A percentile compares a stretch with the other conserved stretches of the same genome.
phyloP scores from a whole-genome alignment of 2,797 vertebrate species.

The Coendou prehensilis region DNA sequence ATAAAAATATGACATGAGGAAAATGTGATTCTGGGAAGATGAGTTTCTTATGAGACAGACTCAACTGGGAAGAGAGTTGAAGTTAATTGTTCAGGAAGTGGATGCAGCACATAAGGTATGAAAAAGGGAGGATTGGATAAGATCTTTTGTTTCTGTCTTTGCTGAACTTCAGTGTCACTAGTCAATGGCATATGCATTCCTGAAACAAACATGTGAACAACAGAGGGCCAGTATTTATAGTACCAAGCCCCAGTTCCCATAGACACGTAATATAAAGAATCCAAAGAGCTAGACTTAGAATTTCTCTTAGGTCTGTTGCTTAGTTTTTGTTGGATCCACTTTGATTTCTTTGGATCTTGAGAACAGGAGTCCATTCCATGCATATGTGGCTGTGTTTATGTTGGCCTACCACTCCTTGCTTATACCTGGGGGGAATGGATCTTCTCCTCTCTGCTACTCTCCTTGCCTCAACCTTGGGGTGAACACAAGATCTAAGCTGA shows the following conservation, averaged over 20 bases:
- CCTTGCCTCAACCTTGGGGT: neutral
- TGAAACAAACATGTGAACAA: neutral
- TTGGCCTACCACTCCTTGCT: neutral
- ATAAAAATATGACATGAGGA: neutral
- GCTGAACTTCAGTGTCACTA: neutral
- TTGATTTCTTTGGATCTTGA: neutral
- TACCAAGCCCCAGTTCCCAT: neutral
- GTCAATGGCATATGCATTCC: neutral
- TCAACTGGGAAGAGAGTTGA: neutral
- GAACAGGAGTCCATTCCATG: neutral
- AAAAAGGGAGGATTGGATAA: neutral
- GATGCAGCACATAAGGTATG: rapidly evolving
- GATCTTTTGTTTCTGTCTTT: neutral
- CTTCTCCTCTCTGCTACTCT: neutral
- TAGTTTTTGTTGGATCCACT: neutral
- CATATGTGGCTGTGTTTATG: neutral
- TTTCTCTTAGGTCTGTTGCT: neutral
- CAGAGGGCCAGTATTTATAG: neutral
- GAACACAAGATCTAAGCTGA: neutral
- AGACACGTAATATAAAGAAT: neutral
- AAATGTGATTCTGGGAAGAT: neutral
- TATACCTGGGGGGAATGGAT: neutral
- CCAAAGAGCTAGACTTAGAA: neutral
- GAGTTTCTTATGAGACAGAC: neutral
- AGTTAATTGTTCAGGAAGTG: neutral